These are phyloP conservation scores for Alethe diademata DNA, from an alignment of 2,113 vertebrate genomes.

Conservation along the genomic window DNA sequence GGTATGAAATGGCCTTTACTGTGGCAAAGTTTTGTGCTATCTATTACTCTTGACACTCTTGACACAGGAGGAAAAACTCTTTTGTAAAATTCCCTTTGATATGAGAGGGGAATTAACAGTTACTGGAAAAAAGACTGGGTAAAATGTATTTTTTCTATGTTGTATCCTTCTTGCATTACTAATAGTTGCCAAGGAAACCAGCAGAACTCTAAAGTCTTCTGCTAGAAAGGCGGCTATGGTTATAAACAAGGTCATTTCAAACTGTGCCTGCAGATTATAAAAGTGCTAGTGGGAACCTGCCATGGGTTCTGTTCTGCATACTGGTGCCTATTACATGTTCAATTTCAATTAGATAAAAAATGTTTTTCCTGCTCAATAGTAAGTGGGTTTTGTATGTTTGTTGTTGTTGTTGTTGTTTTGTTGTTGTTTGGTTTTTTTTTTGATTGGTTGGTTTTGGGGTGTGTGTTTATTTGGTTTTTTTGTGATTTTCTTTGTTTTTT, in stretches of 20 bases:
- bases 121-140: neutral
- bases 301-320: neutral
- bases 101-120: neutral
- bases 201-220: neutral
- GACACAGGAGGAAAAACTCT: neutral
- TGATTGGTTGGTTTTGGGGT: neutral
- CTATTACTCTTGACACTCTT: neutral
- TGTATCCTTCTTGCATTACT: constrained; percentile 3
- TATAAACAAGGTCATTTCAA: constrained; percentile 6
- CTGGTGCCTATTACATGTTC: neutral
- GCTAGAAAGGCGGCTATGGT: neutral
- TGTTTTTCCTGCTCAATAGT: neutral
- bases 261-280: neutral
- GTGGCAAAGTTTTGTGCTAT: neutral
- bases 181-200: constrained; percentile 46
- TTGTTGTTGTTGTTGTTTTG: no score
- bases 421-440: neutral
- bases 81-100: neutral
- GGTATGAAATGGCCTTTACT: neutral
- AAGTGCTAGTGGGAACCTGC: neutral
- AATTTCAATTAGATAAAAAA: neutral
- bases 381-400: neutral
- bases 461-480: neutral
- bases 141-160: neutral
- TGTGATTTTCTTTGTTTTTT: no score